Conservation (phyloP, 2,113 vertebrate genomes). For the crab-eating macaque (Macaca fascicularis) region T2T-MFA8v1.1 NC_088389.1:80607001-80607500, state of each 20-base stretch:
- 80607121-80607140: conserved; percentile 30
- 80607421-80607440: not conserved
- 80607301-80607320: not conserved
- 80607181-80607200: not conserved
- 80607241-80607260: not conserved
- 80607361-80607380: not conserved
- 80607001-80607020: conserved; percentile 43
- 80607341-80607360: not conserved
- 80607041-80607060: conserved; percentile 49
- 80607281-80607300: not conserved
- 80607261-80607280: not conserved
- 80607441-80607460: not conserved
- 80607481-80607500: not conserved
- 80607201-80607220: conserved; percentile 45
- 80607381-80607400: not conserved
- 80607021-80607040: conserved; percentile 50
- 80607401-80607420: not conserved
- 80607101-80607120: conserved; percentile 45
- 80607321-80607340: not conserved
- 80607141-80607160: conserved; percentile 48
- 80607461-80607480: not conserved
- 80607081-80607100: conserved; percentile 54
- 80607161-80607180: conserved; percentile 41
- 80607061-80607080: conserved; percentile 49
- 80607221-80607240: not conserved